Conservation (phyloP, 2,888 invertebrate genomes). For the Adineta ricciae region DNA sequence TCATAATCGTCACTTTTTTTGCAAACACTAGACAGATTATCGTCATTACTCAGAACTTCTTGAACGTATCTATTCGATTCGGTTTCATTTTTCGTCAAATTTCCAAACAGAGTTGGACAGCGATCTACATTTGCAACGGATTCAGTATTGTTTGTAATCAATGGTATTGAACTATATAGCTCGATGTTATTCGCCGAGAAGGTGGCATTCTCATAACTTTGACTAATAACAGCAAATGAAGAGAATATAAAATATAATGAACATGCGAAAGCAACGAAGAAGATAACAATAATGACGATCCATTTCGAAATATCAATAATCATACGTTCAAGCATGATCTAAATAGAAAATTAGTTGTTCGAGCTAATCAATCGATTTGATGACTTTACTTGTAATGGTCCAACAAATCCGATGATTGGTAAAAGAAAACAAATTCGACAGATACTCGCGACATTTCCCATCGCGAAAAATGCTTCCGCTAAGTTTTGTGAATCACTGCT, state of each 20-base stretch:
- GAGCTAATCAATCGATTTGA: neutral
- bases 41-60: neutral
- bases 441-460: slow-evolving; percentile 43
- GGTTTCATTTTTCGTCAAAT: too few relatives aligned
- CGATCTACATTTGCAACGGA: too few relatives aligned
- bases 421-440: slow-evolving; percentile 42
- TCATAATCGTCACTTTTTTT: neutral
- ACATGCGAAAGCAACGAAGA: slow-evolving; percentile 44
- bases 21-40: neutral
- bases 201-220: neutral
- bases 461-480: slow-evolving; percentile 41
- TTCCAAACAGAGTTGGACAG: too few relatives aligned
- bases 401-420: slow-evolving; percentile 42
- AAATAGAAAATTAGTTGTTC: too few relatives aligned
- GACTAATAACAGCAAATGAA: slow-evolving; percentile 38
- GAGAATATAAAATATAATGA: slow-evolving; percentile 46
- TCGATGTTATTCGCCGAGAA: too few relatives aligned
- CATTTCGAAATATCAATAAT: slow-evolving; percentile 41
- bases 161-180: too few relatives aligned
- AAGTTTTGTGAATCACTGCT: slow-evolving; percentile 41
- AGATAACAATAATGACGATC: slow-evolving; percentile 39
- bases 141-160: too few relatives aligned
- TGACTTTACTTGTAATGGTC: slow-evolving; percentile 44
- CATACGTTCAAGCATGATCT: neutral
- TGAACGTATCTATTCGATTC: too few relatives aligned